Evolutionary conservation across 2,113 vertebrate species (phyloP).

Genomic region (Eulemur rufifrons): DNA sequence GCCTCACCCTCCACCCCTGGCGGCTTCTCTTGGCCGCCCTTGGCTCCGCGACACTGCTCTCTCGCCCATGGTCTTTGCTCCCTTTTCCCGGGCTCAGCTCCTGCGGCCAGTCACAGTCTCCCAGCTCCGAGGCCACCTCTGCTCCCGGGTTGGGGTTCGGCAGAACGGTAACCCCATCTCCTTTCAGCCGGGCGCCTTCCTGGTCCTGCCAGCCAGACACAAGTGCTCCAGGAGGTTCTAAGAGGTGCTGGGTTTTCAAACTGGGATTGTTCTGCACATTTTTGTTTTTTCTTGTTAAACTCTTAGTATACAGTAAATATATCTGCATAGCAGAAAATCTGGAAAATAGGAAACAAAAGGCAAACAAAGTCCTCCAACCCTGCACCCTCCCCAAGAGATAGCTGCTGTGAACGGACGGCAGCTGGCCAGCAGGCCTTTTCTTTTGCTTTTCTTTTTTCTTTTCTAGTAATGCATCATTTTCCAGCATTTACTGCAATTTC

Average conservation of each 20-base stretch:
- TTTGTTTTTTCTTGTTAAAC: not conserved
- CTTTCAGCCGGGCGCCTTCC: not conserved
- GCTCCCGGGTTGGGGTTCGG: not conserved
- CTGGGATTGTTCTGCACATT: not conserved
- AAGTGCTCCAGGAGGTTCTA: not conserved
- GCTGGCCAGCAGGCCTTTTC: too few relatives aligned
- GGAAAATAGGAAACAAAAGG: not conserved
- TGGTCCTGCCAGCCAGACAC: not conserved
- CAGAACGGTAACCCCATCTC: too few relatives aligned
- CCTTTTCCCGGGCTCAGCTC: not conserved
- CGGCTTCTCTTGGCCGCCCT: not conserved
- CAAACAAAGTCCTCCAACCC: too few relatives aligned
- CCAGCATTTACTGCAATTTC: not conserved
- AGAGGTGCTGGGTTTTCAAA: not conserved
- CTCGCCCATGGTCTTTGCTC: not conserved
- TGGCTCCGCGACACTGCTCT: not conserved
- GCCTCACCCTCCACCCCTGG: not conserved
- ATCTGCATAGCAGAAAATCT: not conserved
- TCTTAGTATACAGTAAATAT: not conserved
- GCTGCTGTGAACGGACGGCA: not conserved
- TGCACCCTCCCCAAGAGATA: not conserved
- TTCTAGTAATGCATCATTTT: not conserved
- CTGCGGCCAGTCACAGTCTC: not conserved
- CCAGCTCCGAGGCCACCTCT: not conserved
- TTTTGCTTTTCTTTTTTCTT: not conserved